phyloP scores from a whole-genome alignment of 1,140 invertebrate species.

The Oryctes rhinoceros region DNA sequence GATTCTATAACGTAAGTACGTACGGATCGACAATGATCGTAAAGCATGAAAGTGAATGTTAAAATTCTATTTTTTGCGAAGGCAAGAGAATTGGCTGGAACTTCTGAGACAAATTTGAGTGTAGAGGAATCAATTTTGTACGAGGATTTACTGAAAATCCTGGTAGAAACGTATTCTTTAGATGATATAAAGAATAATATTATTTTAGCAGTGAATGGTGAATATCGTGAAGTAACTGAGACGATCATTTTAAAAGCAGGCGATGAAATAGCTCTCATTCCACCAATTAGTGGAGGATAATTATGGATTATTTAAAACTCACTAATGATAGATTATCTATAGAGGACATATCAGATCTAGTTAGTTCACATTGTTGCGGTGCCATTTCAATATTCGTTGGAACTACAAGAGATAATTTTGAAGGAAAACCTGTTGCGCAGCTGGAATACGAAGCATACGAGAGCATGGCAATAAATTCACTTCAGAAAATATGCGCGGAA shows the following conservation, averaged over 20 bases:
- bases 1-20: background rate
- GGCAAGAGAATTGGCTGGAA: constrained; percentile 80
- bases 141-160: constrained; percentile 66
- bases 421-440: constrained; percentile 81
- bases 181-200: constrained; percentile 74
- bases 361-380: constrained; percentile 80
- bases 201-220: constrained; percentile 83
- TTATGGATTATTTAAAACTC: constrained; percentile 75
- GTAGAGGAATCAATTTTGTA: constrained; percentile 65
- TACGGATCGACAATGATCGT: background rate
- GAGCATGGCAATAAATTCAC: constrained; percentile 86
- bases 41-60: constrained; percentile 60
- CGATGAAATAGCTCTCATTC: constrained; percentile 86
- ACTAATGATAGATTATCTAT: constrained; percentile 73
- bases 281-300: constrained; percentile 86
- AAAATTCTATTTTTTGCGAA: constrained; percentile 87
- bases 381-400: constrained; percentile 91
- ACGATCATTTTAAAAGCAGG: constrained; percentile 67
- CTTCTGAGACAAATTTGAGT: constrained; percentile 63
- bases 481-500: constrained; percentile 80
- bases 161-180: constrained; percentile 72
- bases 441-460: constrained; percentile 95
- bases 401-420: constrained; percentile 90
- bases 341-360: constrained; percentile 72
- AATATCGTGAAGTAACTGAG: constrained; percentile 69